phyloP scores from a whole-genome alignment of 2,113 vertebrate species.

The Prionailurus bengalensis region DNA sequence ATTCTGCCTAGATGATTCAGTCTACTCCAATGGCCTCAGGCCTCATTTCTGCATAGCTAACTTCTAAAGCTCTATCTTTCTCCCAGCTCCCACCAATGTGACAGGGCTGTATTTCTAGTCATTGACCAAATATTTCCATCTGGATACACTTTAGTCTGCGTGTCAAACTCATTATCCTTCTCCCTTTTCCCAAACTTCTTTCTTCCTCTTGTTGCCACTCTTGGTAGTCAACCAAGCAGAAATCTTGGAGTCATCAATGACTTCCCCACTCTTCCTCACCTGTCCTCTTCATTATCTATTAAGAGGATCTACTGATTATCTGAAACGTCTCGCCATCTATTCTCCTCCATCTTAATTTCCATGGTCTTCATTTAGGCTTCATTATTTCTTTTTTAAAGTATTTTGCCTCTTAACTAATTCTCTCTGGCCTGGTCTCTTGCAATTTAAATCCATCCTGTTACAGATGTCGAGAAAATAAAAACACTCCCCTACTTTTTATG shows the following conservation, averaged over 20 bases:
- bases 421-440: not conserved
- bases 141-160: not conserved
- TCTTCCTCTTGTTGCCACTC: not conserved
- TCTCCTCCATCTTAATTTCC: constrained; percentile 3
- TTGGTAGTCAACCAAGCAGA: not conserved
- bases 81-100: not conserved
- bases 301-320: not conserved
- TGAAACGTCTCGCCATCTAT: not conserved
- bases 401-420: not conserved
- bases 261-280: not conserved
- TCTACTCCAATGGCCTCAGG: not conserved
- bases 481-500: not conserved
- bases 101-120: not conserved
- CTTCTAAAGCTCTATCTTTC: not conserved
- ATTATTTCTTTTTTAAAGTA: not conserved
- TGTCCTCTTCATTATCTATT: not conserved
- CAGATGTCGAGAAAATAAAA: not conserved
- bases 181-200: not conserved
- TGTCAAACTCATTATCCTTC: not conserved
- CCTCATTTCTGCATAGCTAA: not conserved
- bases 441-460: not conserved
- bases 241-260: not conserved
- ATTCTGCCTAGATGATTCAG: not conserved
- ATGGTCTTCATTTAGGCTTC: not conserved
- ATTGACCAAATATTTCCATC: not conserved